A percentile compares a stretch with the other conserved stretches of the same genome.
Evolutionary conservation across 2,797 vertebrate species (phyloP).

Genomic region (Spatula versicolor): DNA sequence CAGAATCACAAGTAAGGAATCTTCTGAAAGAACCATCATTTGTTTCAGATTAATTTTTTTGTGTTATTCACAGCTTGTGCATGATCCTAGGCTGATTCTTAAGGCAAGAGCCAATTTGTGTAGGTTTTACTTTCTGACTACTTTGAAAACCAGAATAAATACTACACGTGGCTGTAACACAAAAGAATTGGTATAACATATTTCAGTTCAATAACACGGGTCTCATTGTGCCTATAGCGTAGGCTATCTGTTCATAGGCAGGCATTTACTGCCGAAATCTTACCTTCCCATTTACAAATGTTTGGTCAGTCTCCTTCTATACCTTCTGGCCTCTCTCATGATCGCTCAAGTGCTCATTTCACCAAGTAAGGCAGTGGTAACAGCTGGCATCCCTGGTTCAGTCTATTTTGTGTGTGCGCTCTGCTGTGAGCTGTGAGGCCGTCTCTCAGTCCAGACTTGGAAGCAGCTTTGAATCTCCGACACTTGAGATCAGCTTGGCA

Average conservation of each 20-base stretch:
- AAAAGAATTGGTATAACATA: background rate
- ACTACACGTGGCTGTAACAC: background rate
- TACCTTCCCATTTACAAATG: background rate
- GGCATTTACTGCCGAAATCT: fast-evolving
- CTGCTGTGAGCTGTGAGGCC: background rate
- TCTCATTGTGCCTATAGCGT: background rate
- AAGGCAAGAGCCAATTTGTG: background rate
- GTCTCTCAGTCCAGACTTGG: background rate
- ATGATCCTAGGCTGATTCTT: background rate
- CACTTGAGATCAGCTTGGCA: background rate
- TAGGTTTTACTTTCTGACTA: background rate
- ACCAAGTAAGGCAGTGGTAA: background rate
- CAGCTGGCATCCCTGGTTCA: fast-evolving
- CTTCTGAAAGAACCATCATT: background rate
- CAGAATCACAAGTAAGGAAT: background rate
- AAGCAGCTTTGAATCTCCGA: fast-evolving
- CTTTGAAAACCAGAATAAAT: background rate
- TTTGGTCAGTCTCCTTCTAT: background rate
- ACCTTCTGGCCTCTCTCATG: background rate
- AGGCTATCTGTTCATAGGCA: background rate
- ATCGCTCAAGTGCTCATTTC: background rate
- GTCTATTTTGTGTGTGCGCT: background rate
- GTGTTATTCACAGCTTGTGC: background rate
- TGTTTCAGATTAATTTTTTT: background rate
- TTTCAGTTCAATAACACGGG: background rate